Evolutionary conservation across 2,888 invertebrate genomes (phyloP).

Genomic region (Actias luna): DNA sequence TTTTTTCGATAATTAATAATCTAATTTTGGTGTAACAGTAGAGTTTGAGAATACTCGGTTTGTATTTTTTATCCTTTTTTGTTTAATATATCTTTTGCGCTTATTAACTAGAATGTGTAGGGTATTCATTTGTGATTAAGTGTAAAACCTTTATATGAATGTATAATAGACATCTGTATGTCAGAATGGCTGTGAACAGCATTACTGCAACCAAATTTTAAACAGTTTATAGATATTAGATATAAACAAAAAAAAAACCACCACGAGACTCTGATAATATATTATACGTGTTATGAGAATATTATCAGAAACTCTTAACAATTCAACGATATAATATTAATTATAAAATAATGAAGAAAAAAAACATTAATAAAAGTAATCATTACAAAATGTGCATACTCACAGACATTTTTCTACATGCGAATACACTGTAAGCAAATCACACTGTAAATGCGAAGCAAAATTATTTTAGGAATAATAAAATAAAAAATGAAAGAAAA

Average conservation of each 20-base stretch:
- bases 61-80: constrained; percentile 34
- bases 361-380: constrained; percentile 39
- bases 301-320: constrained; percentile 60
- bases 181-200: background rate
- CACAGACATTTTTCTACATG: constrained; percentile 77
- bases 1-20: constrained; percentile 41
- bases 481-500: constrained; percentile 20
- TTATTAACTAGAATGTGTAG: background rate
- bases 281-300: constrained; percentile 12
- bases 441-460: constrained; percentile 80
- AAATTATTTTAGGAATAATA: constrained; percentile 35
- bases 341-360: constrained; percentile 24
- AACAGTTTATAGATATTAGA: background rate
- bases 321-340: constrained; percentile 42
- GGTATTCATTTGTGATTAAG: background rate
- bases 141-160: background rate
- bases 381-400: constrained; percentile 79
- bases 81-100: constrained; percentile 19
- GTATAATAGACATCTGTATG: background rate
- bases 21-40: constrained; percentile 73
- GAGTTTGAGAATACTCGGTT: constrained; percentile 63
- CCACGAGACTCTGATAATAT: constrained; percentile 15
- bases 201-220: background rate
- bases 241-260: constrained; percentile 13
- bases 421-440: constrained; percentile 76